A percentile compares a stretch with the other conserved stretches of the same genome.
phyloP scores from a whole-genome alignment of 2,888 invertebrate genomes.

The Glyphotaelius pellucidus region DNA sequence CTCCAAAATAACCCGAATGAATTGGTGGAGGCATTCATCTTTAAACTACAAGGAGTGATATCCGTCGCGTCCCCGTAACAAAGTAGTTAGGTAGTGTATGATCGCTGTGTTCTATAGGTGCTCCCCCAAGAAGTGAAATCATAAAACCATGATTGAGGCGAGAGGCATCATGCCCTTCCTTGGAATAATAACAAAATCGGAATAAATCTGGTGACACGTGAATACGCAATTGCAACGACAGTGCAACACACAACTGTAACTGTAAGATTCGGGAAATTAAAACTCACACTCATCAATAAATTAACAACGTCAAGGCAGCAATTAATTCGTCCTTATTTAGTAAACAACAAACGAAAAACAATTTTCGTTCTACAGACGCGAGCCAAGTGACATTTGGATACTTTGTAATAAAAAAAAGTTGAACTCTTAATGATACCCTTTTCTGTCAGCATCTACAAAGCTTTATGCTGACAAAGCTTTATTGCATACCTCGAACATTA shows the following conservation, averaged over 20 bases:
- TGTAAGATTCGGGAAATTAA: neutral
- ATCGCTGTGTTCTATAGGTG: neutral
- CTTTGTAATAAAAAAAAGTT: neutral
- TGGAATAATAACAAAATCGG: neutral
- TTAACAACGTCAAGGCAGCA: neutral
- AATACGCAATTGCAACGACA: neutral
- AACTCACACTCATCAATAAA: neutral
- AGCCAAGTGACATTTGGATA: neutral
- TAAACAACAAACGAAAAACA: neutral
- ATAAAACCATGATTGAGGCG: neutral
- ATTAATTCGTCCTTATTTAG: neutral
- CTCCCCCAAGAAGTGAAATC: neutral
- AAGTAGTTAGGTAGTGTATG: too few species aligned
- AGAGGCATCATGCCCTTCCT: neutral
- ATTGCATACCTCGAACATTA: constrained; percentile 82
- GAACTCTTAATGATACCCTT: neutral
- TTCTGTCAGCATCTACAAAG: neutral
- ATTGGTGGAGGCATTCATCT: neutral
- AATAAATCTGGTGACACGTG: neutral
- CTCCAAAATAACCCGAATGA: neutral
- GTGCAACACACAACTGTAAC: neutral
- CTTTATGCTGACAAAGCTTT: too few species aligned
- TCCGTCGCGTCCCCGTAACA: neutral
- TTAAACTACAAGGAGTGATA: neutral
- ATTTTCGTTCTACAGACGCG: neutral